phyloP scores from a whole-genome alignment of 2,888 invertebrate species.

The Byasa hedistus region DNA sequence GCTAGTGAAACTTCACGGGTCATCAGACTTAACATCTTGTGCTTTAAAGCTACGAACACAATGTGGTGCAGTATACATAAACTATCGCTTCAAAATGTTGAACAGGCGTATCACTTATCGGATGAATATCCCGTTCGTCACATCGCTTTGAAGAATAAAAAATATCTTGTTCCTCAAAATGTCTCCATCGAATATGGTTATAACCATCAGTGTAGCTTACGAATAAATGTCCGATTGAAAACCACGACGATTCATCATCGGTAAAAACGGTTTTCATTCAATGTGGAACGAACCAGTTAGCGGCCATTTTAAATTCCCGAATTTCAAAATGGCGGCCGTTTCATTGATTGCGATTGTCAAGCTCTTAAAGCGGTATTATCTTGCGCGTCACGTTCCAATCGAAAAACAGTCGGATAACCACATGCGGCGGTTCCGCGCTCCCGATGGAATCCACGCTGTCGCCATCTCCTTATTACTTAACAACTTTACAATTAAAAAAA shows the following conservation, averaged over 20 bases:
- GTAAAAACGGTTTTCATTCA: conserved; percentile 25
- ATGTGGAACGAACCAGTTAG: conserved; percentile 21
- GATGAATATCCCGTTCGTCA: too few species aligned
- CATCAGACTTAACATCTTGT: too few species aligned
- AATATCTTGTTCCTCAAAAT: background rate
- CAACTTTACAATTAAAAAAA: background rate
- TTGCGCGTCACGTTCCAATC: conserved; percentile 35
- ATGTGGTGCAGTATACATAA: too few species aligned
- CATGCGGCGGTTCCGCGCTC: conserved; percentile 25
- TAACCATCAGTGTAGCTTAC: conserved; percentile 3
- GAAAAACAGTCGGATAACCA: conserved; percentile 35
- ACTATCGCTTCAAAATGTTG: too few species aligned
- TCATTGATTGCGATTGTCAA: conserved; percentile 27
- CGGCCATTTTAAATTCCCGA: conserved; percentile 29
- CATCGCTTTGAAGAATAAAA: background rate
- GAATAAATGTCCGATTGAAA: conserved; percentile 7
- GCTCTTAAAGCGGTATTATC: conserved; percentile 34
- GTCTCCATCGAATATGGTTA: background rate
- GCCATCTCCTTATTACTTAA: conserved; percentile 22
- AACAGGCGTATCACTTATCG: too few species aligned
- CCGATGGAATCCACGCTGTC: conserved; percentile 21
- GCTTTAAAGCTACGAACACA: too few species aligned
- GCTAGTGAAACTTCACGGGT: too few species aligned
- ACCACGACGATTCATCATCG: conserved; percentile 1
- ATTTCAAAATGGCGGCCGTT: conserved; percentile 29